Percentiles rank a stretch among this genome's conserved stretches.
These are phyloP conservation scores for Chlorops oryzae DNA, from an alignment of 1,140 invertebrate species.

Conservation along the genomic window DNA sequence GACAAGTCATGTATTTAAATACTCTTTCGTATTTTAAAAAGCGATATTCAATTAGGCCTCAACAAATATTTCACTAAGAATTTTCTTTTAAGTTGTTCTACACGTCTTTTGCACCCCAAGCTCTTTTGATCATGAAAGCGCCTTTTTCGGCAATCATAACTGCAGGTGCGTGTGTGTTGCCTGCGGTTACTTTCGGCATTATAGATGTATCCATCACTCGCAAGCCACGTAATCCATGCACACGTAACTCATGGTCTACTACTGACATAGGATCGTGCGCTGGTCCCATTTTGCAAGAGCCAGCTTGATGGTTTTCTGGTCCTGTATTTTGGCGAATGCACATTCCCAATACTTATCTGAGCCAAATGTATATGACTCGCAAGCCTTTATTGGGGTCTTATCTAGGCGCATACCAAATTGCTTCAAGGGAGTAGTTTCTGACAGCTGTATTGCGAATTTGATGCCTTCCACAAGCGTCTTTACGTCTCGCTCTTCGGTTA, in stretches of 20 bases:
- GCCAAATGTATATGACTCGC: slow-evolving; percentile 64
- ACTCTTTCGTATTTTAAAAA: slow-evolving; percentile 16
- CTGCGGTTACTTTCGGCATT: slow-evolving; percentile 59
- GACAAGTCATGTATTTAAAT: slow-evolving; percentile 12
- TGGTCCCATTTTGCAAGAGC: slow-evolving; percentile 61
- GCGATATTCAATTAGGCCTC: slow-evolving; percentile 17
- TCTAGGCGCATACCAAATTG: slow-evolving; percentile 67
- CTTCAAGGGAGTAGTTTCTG: slow-evolving; percentile 61
- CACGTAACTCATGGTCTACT: slow-evolving; percentile 54
- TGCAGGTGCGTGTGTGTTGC: slow-evolving; percentile 59
- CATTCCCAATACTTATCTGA: slow-evolving; percentile 78
- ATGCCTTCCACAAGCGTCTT: slow-evolving; percentile 66
- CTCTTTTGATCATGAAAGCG: slow-evolving; percentile 59
- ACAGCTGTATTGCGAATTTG: slow-evolving; percentile 63
- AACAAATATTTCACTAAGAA: no score
- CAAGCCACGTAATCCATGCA: slow-evolving; percentile 53
- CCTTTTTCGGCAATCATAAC: slow-evolving; percentile 63
- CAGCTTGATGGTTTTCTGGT: slow-evolving; percentile 79
- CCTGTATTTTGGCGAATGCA: slow-evolving; percentile 66
- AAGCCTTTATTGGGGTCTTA: slow-evolving; percentile 63
- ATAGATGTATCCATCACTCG: slow-evolving; percentile 59
- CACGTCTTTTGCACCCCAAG: slow-evolving; percentile 53
- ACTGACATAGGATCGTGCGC: slow-evolving; percentile 52
- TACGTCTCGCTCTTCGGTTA: slow-evolving; percentile 69
- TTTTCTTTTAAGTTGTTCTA: slow-evolving; percentile 43